Evolutionary conservation across 1,140 invertebrate species (phyloP).

Genomic region (Tetramorium parvispinum): DNA sequence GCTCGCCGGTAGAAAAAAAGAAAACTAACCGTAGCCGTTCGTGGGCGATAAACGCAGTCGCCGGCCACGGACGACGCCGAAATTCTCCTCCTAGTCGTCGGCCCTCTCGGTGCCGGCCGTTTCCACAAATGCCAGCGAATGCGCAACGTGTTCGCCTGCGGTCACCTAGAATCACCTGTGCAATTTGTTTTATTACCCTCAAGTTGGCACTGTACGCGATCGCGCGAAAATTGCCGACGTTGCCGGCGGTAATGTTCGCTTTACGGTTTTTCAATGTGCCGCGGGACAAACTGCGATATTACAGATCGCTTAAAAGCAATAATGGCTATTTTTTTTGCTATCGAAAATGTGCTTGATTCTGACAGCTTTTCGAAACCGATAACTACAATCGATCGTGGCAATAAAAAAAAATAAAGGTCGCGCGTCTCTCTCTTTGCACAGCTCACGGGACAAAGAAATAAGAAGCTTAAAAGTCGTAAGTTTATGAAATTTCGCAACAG

Average conservation of each 20-base stretch:
- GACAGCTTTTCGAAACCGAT: not conserved
- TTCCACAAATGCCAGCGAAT: slow-evolving; percentile 36
- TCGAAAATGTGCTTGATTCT: slow-evolving; percentile 15
- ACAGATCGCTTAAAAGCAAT: slow-evolving; percentile 17
- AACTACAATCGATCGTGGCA: not conserved
- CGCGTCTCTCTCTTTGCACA: not conserved
- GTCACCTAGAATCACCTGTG: slow-evolving; percentile 53
- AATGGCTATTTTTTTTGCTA: not conserved
- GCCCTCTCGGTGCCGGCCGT: slow-evolving; percentile 11
- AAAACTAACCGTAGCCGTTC: slow-evolving; percentile 35
- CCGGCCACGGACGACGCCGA: slow-evolving; percentile 23
- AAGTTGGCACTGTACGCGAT: slow-evolving; percentile 56
- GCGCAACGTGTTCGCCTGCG: slow-evolving; percentile 24
- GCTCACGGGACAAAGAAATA: not conserved
- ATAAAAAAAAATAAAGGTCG: not conserved
- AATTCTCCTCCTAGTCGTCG: slow-evolving; percentile 45
- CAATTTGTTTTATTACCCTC: slow-evolving; percentile 61
- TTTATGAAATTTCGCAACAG: not conserved
- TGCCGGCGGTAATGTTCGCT: slow-evolving; percentile 58
- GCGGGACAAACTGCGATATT: slow-evolving; percentile 28
- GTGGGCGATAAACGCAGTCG: slow-evolving; percentile 68
- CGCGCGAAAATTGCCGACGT: slow-evolving; percentile 60
- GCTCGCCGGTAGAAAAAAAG: slow-evolving; percentile 51
- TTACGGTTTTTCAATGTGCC: slow-evolving; percentile 58
- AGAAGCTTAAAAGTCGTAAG: not conserved